phyloP scores from a whole-genome alignment of 2,888 invertebrate species.

The Ormyrus nitidulus region DNA sequence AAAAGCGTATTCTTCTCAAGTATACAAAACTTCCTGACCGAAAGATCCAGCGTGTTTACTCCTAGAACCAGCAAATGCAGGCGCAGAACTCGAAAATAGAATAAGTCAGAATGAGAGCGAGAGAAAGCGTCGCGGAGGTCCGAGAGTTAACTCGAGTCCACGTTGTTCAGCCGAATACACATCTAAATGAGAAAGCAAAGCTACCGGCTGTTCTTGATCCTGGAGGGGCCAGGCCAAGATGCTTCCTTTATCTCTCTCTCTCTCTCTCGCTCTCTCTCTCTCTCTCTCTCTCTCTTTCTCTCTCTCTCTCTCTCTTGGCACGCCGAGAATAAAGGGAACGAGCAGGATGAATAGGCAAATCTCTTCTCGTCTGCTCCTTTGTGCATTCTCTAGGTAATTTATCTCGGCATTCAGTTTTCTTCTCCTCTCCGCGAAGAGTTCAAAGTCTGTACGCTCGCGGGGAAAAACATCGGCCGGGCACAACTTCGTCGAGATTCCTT shows the following conservation, averaged over 20 bases:
- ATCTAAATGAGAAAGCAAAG: conserved; percentile 47
- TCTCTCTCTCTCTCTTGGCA: too few relatives aligned
- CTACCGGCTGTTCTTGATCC: not conserved
- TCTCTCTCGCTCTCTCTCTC: too few relatives aligned
- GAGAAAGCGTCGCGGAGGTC: not conserved
- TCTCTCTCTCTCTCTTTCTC: too few relatives aligned
- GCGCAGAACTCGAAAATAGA: not conserved
- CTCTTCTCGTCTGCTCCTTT: conserved; percentile 39
- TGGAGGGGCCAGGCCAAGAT: too few relatives aligned
- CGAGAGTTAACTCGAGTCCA: conserved; percentile 38
- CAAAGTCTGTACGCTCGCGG: conserved; percentile 8
- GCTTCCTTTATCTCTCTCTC: too few relatives aligned
- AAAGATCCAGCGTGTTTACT: not conserved
- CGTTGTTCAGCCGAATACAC: conserved; percentile 6
- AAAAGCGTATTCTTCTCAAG: too few relatives aligned
- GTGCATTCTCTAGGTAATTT: conserved; percentile 43
- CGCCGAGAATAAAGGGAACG: not conserved
- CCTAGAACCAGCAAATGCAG: not conserved
- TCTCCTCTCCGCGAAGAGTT: not conserved
- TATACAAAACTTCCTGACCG: too few relatives aligned
- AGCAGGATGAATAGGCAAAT: conserved; percentile 44
- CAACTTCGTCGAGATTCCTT: conserved; percentile 11
- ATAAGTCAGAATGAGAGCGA: conserved; percentile 3
- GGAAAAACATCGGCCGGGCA: conserved; percentile 13
- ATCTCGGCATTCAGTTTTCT: conserved; percentile 20